Evolutionary conservation across 2,113 vertebrate species (phyloP).

Genomic region (Capreolus pygargus): DNA sequence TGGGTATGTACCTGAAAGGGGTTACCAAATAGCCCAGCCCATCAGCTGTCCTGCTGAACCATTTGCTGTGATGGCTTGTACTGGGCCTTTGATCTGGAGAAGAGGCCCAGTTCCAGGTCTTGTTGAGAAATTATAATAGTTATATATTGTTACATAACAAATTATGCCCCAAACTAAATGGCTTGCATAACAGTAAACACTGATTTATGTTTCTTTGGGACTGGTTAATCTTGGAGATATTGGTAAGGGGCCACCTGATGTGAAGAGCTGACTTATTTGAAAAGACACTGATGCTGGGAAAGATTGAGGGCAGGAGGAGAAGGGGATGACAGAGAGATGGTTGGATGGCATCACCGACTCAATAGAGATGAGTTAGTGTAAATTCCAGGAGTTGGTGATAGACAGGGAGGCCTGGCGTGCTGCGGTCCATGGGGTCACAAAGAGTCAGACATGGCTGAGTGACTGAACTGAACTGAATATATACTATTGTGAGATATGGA

Average conservation of each 20-base stretch:
- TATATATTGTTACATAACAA: neutral
- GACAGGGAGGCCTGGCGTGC: no score
- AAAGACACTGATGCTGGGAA: no score
- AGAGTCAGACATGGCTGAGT: no score
- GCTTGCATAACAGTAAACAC: neutral
- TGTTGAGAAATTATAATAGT: no score
- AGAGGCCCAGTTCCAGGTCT: constrained; percentile 93
- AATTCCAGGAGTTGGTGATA: no score
- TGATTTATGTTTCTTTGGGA: neutral
- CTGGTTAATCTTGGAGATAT: neutral
- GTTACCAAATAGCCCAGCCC: constrained; percentile 97
- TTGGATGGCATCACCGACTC: no score
- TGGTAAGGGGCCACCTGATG: neutral
- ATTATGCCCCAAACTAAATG: neutral
- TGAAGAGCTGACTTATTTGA: no score
- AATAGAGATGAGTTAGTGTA: no score
- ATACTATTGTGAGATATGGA: neutral
- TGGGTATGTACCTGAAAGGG: constrained; percentile 98
- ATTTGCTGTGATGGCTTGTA: constrained; percentile 99
- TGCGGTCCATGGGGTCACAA: no score
- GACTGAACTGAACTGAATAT: no score
- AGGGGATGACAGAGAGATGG: no score
- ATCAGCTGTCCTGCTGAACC: constrained; percentile 99
- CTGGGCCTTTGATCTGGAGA: constrained; percentile 96
- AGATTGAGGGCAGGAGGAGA: no score